phyloP scores from a whole-genome alignment of 1,140 invertebrate genomes.

The Ruditapes philippinarum region DNA sequence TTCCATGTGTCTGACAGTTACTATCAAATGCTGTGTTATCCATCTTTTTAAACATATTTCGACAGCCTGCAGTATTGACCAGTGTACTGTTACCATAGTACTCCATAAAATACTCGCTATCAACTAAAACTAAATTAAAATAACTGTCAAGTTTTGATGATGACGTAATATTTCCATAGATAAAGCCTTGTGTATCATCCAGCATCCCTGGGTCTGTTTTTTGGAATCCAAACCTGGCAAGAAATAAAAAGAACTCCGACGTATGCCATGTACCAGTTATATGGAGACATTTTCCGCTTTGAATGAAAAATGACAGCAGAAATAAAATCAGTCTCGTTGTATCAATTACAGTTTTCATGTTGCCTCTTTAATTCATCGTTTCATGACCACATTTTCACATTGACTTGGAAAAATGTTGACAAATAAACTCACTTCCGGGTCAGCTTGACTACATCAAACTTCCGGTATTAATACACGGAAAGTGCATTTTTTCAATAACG shows the following conservation, averaged over 20 bases:
- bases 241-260: conserved; percentile 94
- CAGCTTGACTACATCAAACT: conserved; percentile 41
- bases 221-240: conserved; percentile 98
- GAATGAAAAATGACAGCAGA: not conserved
- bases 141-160: conserved; percentile 88
- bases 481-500: no score
- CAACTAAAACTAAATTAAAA: conserved; percentile 95
- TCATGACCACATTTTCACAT: not conserved
- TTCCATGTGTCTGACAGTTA: conserved; percentile 92
- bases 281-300: conserved; percentile 67
- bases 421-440: conserved; percentile 32
- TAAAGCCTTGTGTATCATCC: conserved; percentile 95
- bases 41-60: conserved; percentile 94
- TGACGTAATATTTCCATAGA: conserved; percentile 97
- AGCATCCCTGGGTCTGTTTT: conserved; percentile 95
- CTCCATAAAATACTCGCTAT: conserved; percentile 94
- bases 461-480: not conserved
- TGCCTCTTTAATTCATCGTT: no score
- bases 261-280: conserved; percentile 85
- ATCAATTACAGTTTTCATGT: not conserved
- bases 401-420: conserved; percentile 11
- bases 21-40: conserved; percentile 94
- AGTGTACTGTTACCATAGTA: conserved; percentile 93
- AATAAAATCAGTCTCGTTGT: not conserved
- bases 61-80: conserved; percentile 90